Percentiles rank a stretch among this genome's conserved stretches.
phyloP scores from a whole-genome alignment of 2,888 invertebrate species.

The Drosophila anomalata region DNA sequence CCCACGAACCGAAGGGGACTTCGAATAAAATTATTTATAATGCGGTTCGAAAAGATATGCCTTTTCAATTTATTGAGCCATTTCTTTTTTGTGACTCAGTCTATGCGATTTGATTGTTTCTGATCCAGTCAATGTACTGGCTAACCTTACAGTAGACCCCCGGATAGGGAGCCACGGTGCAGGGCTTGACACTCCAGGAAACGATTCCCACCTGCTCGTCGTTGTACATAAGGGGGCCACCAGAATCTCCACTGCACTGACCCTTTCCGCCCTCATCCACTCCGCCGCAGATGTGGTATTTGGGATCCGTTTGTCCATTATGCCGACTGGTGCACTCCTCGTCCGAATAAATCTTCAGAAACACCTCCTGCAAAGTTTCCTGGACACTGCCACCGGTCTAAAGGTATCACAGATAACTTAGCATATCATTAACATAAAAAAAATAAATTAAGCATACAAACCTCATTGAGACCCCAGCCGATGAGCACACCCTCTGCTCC shows the following conservation, averaged over 20 bases:
- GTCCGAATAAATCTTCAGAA: slow-evolving; percentile 82
- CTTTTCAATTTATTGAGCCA: slow-evolving; percentile 23
- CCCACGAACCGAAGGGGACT: neutral
- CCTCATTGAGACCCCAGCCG: slow-evolving; percentile 81
- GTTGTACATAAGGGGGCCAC: slow-evolving; percentile 79
- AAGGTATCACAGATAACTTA: neutral
- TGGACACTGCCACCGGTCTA: slow-evolving; percentile 81
- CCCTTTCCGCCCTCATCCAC: slow-evolving; percentile 77
- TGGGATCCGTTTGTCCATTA: slow-evolving; percentile 59
- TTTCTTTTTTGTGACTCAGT: slow-evolving; percentile 30
- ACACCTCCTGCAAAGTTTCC: slow-evolving; percentile 81
- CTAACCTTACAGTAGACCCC: slow-evolving; percentile 84
- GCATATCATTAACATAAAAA: neutral
- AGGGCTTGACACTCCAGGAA: slow-evolving; percentile 84
- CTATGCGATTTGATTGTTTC: slow-evolving; percentile 52
- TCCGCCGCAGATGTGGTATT: slow-evolving; percentile 84
- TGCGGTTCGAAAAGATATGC: slow-evolving; percentile 1
- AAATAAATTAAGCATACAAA: slow-evolving; percentile 22
- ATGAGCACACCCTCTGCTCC: slow-evolving; percentile 68
- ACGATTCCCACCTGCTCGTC: slow-evolving; percentile 83
- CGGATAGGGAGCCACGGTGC: slow-evolving; percentile 82
- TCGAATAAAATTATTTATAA: slow-evolving; percentile 14
- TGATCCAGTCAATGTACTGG: slow-evolving; percentile 80
- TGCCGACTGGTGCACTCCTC: slow-evolving; percentile 79
- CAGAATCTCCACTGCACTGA: slow-evolving; percentile 82